Evolutionary conservation across 2,797 vertebrate genomes (phyloP).

Genomic region (Tragelaphus eurycerus): DNA sequence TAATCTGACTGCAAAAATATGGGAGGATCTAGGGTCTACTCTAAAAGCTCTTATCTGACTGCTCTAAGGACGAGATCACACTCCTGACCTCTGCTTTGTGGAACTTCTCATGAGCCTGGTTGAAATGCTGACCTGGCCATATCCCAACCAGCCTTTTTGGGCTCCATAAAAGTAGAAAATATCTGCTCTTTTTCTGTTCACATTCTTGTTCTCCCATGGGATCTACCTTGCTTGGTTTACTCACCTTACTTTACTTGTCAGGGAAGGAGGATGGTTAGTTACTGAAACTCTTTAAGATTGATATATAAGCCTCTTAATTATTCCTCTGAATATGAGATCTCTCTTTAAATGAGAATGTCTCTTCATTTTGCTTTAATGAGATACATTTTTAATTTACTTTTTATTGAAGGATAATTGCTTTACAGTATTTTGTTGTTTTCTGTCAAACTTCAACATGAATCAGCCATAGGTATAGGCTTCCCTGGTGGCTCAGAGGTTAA

Average conservation of each 20-base stretch:
- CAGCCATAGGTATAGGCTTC: not conserved
- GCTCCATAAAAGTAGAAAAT: not conserved
- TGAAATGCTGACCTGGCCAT: not conserved
- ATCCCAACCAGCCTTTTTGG: not conserved
- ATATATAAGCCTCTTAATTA: not conserved
- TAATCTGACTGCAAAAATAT: not conserved
- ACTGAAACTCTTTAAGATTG: not conserved
- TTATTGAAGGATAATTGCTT: not conserved
- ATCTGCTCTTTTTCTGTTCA: not conserved
- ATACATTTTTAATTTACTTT: not conserved
- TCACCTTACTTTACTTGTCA: not conserved
- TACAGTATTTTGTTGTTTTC: not conserved
- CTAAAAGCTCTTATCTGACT: not conserved
- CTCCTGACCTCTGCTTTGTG: not conserved
- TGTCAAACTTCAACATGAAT: not conserved
- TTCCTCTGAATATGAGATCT: not conserved
- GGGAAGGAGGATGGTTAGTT: not conserved
- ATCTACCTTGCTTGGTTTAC: not conserved
- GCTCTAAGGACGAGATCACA: not conserved
- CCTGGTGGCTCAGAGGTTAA: no score
- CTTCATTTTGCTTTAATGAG: constrained; percentile 17
- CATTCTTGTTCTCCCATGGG: not conserved
- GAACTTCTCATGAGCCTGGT: not conserved
- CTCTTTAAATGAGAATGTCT: not conserved
- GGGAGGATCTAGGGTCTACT: not conserved